Conservation (phyloP, 2,888 invertebrate species). For the Scaptomyza polygonia region DNA sequence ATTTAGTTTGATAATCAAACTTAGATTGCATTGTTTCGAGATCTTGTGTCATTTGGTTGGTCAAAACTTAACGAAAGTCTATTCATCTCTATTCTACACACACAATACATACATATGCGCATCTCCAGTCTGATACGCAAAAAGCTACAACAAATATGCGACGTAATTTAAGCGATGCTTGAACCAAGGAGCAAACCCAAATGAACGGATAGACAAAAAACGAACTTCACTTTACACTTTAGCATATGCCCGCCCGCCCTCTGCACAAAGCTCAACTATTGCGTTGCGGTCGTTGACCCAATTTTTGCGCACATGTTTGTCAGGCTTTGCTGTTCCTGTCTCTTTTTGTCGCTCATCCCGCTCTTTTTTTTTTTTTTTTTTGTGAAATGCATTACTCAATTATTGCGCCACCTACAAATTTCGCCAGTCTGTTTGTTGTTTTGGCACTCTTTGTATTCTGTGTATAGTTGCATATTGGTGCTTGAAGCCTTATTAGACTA, state of each 20-base stretch:
- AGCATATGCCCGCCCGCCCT: not conserved
- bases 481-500: conserved; percentile 23
- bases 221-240: conserved; percentile 1
- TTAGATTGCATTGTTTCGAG: not conserved
- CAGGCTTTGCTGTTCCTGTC: conserved; percentile 10
- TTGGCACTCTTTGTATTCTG: conserved; percentile 11
- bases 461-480: conserved; percentile 17
- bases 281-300: conserved; percentile 82
- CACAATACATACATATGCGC: conserved; percentile 18
- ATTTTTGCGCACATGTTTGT: conserved; percentile 63
- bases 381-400: conserved; percentile 11
- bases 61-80: conserved; percentile 20
- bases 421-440: conserved; percentile 3
- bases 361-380: conserved; percentile 14
- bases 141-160: conserved; percentile 52
- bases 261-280: conserved; percentile 53
- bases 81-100: conserved; percentile 14
- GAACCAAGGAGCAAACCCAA: conserved; percentile 26
- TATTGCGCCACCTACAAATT: conserved; percentile 18
- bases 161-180: conserved; percentile 58
- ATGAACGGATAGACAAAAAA: conserved; percentile 3
- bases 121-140: conserved; percentile 50
- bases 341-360: conserved; percentile 20
- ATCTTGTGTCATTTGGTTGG: not conserved
- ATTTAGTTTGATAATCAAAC: too few species aligned